Conservation (phyloP, 2,113 vertebrate genomes). For the Boleophthalmus pectinirostris region DNA sequence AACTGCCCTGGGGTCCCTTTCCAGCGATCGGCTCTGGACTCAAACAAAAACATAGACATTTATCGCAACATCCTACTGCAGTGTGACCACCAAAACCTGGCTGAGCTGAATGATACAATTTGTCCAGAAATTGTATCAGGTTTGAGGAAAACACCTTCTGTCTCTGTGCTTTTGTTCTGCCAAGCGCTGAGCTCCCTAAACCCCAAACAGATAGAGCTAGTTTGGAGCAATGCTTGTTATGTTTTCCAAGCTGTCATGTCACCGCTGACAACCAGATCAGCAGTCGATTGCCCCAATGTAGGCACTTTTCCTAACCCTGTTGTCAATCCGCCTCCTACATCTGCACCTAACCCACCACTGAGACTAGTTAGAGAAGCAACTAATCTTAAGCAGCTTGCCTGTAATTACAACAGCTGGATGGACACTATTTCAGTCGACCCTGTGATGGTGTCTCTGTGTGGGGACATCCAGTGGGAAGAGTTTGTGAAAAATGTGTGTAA, state of each 20-base stretch:
- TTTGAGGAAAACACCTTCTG: conserved; percentile 17
- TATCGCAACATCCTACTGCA: conserved; percentile 20
- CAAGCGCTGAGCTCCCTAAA: conserved; percentile 57
- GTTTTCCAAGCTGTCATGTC: conserved; percentile 44
- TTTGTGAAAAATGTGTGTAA: conserved; percentile 74
- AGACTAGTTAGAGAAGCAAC: conserved; percentile 49
- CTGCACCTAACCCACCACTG: neutral
- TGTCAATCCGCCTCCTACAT: neutral
- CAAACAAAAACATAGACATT: neutral
- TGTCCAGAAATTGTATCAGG: conserved; percentile 60
- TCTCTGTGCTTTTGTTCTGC: conserved; percentile 58
- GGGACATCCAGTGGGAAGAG: conserved; percentile 62
- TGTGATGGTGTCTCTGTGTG: conserved; percentile 73
- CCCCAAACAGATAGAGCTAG: conserved; percentile 36
- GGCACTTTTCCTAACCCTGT: neutral
- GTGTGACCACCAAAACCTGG: conserved; percentile 64
- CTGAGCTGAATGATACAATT: conserved; percentile 67
- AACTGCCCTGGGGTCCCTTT: conserved; percentile 40
- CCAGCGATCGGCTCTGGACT: conserved; percentile 24
- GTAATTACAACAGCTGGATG: conserved; percentile 74
- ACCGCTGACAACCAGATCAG: conserved; percentile 41
- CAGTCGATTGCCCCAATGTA: conserved; percentile 41
- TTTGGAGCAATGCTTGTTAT: conserved; percentile 71
- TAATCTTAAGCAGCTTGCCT: conserved; percentile 69
- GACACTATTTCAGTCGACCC: conserved; percentile 38